These are phyloP conservation scores for Hyalella azteca DNA, from an alignment of 2,888 invertebrate species.

Conservation along the genomic window DNA sequence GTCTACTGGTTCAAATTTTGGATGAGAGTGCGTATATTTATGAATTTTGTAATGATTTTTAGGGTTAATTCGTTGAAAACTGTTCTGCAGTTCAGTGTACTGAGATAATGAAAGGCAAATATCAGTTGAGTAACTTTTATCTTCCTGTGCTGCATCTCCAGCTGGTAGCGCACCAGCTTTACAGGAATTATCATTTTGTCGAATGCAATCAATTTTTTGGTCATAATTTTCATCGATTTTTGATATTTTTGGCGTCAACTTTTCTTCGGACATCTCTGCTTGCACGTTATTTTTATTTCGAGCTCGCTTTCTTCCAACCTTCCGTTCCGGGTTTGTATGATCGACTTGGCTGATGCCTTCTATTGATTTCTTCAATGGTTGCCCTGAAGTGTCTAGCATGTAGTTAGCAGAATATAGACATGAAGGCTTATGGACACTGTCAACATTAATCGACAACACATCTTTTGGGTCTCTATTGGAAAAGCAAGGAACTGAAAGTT, in stretches of 20 bases:
- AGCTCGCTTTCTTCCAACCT: neutral
- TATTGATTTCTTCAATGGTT: no score
- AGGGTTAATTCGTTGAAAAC: slow-evolving; percentile 18
- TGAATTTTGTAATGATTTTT: slow-evolving; percentile 29
- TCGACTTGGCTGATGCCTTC: neutral
- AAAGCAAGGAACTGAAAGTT: no score
- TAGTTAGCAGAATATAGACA: neutral
- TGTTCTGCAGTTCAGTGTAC: slow-evolving; percentile 9
- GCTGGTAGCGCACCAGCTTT: neutral
- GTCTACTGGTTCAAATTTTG: slow-evolving; percentile 13
- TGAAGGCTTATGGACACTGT: neutral
- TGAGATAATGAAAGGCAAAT: neutral
- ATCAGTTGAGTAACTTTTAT: neutral
- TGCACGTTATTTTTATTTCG: neutral
- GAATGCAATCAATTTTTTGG: neutral
- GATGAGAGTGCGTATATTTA: slow-evolving; percentile 17
- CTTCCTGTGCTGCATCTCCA: neutral
- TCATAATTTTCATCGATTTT: neutral
- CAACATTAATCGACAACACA: neutral
- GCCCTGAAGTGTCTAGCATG: neutral
- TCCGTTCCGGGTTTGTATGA: neutral
- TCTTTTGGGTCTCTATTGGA: neutral
- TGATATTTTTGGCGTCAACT: neutral
- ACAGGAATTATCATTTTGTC: no score
- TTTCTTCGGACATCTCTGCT: neutral